Evolutionary conservation across 2,888 invertebrate species (phyloP), one percentile per base, ranked within the genome.

Genomic region (Axea sp.): DNA sequence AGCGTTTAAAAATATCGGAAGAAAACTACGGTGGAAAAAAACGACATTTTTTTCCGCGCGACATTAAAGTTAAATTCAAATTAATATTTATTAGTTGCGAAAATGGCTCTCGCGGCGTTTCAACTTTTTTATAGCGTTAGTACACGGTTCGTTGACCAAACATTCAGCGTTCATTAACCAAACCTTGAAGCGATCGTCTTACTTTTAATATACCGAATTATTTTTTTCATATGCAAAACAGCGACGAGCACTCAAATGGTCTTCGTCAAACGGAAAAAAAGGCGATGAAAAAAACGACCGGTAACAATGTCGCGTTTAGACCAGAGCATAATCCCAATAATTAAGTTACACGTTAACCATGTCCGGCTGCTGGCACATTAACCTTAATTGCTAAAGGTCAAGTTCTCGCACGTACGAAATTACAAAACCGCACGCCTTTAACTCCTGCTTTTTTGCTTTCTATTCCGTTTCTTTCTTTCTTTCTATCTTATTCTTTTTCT

Each of bases 331-430:
- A 35, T 47, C 57, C 37, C 26, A 19, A 59, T 49, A 57, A 59
- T 68, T 68, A 68, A 68, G 57, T 59, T 68, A 59, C 68, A 49
- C 30, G 59, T 59, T 30, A 68, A 49, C 57, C 57, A 68, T 68
- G 68, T 41, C 68, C 68, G 68, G 41, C 49, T 49, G 68, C 49
- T 68, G 49, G 57, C 51, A 68, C 57, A 28, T 68, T 68, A 47
- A 68, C 68, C 49, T 68, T 68, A 68, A 68, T 68, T 68, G 68
- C 59, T 33, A 68, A 64, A 68, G 68, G 68, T 68, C 68, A 68
- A 59, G 68, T 59, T 59, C 33, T 43, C 68, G 41, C 35, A 11
- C 37, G 30, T 57, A 53, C 8, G 53, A 64, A 64, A 45, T 45
- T 49, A 64, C 28, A 53, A 53, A 41, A 33, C 39, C 19, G 19